Evolutionary conservation across 2,888 invertebrate species (phyloP).

Genomic region (Scaptomyza cyrtandrae): DNA sequence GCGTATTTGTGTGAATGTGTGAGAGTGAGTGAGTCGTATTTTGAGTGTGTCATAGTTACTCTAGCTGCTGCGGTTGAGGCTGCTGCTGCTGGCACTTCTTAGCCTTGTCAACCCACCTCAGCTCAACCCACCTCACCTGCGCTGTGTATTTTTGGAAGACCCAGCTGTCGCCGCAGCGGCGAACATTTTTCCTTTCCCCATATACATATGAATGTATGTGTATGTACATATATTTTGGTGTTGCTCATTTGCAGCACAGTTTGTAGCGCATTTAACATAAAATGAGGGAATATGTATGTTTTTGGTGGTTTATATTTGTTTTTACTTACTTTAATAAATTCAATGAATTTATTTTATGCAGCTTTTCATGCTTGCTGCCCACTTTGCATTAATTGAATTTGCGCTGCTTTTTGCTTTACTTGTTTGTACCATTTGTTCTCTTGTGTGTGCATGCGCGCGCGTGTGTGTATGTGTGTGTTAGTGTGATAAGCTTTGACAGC

Average conservation of each 20-base stretch:
- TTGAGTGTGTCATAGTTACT: conserved; percentile 46
- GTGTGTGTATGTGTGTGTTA: neutral
- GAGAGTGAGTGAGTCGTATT: conserved; percentile 2
- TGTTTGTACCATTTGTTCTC: neutral
- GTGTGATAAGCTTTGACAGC: conserved; percentile 29
- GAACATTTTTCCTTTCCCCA: conserved; percentile 24
- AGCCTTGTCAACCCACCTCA: conserved; percentile 61
- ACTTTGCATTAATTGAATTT: conserved; percentile 45
- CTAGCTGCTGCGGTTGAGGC: conserved; percentile 7
- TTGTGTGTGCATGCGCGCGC: too few relatives aligned
- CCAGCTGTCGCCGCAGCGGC: conserved; percentile 46
- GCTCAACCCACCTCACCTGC: conserved; percentile 41
- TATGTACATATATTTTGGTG: neutral
- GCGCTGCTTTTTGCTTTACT: neutral
- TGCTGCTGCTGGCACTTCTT: conserved; percentile 29
- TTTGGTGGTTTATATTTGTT: conserved; percentile 14
- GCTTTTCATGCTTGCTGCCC: conserved; percentile 20
- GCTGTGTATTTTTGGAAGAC: conserved; percentile 46
- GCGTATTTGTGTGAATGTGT: conserved; percentile 38
- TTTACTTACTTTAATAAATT: conserved; percentile 27
- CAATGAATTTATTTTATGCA: conserved; percentile 44
- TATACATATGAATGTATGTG: neutral
- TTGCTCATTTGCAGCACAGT: conserved; percentile 54
- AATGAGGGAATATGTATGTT: conserved; percentile 19
- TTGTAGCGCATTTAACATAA: conserved; percentile 48